Percentiles rank a stretch among this genome's conserved stretches.
Evolutionary conservation across 2,888 invertebrate genomes (phyloP).

Genomic region (Amphipoea lucens): DNA sequence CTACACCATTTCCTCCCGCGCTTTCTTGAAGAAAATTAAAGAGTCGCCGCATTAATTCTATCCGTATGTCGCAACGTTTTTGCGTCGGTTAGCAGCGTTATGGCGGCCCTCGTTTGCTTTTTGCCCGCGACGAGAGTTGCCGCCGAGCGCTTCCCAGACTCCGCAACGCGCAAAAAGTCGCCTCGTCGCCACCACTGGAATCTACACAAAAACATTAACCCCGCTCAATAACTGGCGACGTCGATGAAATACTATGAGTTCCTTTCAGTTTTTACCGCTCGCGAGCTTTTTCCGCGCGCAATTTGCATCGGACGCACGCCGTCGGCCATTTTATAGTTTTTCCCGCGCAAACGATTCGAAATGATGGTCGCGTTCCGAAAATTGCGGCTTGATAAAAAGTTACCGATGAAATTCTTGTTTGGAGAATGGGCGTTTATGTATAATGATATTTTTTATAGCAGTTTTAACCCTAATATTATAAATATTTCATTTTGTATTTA

Average conservation of each 20-base stretch:
- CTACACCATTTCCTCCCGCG: conserved; percentile 88
- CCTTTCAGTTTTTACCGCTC: conserved; percentile 84
- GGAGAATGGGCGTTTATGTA: conserved; percentile 82
- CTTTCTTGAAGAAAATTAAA: conserved; percentile 90
- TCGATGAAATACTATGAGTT: conserved; percentile 90
- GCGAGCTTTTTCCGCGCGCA: conserved; percentile 82
- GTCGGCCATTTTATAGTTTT: conserved; percentile 85
- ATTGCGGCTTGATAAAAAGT: conserved; percentile 80
- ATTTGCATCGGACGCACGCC: conserved; percentile 85
- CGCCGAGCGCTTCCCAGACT: conserved; percentile 86
- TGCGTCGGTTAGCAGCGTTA: conserved; percentile 83
- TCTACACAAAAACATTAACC: conserved; percentile 85
- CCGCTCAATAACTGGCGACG: conserved; percentile 87
- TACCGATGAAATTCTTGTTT: conserved; percentile 85
- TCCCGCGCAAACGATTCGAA: conserved; percentile 79
- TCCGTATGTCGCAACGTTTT: conserved; percentile 86
- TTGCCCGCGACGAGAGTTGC: conserved; percentile 76
- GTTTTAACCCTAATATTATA: conserved; percentile 72
- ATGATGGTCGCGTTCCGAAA: conserved; percentile 84
- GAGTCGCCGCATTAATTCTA: conserved; percentile 88
- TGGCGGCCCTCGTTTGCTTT: conserved; percentile 83
- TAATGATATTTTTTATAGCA: conserved; percentile 76
- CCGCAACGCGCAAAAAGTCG: conserved; percentile 76
- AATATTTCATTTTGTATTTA: conserved; percentile 72
- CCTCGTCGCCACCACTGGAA: conserved; percentile 78